A percentile compares a stretch with the other conserved stretches of the same genome.
Conservation (phyloP, 1,140 invertebrate species). For the Radopholus similis region DNA sequence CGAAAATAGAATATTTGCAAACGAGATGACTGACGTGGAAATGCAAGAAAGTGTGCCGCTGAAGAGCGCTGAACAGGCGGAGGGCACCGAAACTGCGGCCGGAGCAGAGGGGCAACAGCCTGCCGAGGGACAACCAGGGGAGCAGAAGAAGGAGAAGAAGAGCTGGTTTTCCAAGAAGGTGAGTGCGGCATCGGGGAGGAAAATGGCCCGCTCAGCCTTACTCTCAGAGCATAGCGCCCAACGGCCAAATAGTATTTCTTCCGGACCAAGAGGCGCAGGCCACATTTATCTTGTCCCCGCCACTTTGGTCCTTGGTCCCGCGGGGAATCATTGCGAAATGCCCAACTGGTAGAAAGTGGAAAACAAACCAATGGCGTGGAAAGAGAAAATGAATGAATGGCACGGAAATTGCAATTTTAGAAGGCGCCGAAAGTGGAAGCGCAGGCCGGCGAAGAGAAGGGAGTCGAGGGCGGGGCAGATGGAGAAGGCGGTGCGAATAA, state of each 20-base stretch:
- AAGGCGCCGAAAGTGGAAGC: neutral
- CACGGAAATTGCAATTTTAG: neutral
- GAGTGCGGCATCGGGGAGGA: neutral
- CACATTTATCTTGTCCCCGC: too few species aligned
- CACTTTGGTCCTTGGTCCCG: neutral
- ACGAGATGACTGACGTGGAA: constrained; percentile 11
- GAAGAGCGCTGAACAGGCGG: constrained; percentile 3
- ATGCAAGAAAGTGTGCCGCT: constrained; percentile 16
- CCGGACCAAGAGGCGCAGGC: neutral
- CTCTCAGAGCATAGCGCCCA: neutral
- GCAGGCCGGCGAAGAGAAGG: neutral
- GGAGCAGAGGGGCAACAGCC: neutral
- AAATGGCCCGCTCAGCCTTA: neutral
- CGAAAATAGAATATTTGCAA: too few species aligned
- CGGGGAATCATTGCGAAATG: neutral
- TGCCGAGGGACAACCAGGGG: neutral
- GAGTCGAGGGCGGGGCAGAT: neutral
- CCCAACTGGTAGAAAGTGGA: neutral
- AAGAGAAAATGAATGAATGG: too few species aligned
- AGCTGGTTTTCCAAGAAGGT: neutral
- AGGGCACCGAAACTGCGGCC: neutral
- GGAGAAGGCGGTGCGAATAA: neutral
- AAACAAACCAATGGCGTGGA: too few species aligned
- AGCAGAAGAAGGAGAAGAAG: constrained; percentile 12
- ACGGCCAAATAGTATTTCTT: neutral